Evolutionary conservation across 2,113 vertebrate species (phyloP).

Genomic region (Tragelaphus buxtoni): DNA sequence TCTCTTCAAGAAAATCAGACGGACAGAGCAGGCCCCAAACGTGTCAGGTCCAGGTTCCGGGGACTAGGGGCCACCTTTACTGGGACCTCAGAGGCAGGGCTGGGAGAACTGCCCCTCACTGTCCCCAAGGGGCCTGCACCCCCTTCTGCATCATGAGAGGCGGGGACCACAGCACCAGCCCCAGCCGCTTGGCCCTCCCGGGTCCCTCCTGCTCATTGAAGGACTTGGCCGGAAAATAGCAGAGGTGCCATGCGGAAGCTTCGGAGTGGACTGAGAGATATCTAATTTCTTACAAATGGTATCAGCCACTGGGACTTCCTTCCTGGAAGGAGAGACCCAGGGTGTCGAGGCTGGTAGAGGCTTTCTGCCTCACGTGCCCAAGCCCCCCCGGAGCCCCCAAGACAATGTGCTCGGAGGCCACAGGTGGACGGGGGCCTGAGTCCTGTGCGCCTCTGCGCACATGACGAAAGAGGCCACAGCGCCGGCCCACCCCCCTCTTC

Average conservation of each 20-base stretch:
- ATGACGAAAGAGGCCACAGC: rapidly evolving
- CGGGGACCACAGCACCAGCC: neutral
- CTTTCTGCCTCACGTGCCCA: neutral
- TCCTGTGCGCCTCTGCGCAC: neutral
- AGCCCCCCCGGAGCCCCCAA: rapidly evolving
- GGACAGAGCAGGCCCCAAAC: neutral
- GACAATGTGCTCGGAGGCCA: neutral
- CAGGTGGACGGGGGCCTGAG: rapidly evolving
- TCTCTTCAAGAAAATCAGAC: neutral
- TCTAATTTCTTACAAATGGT: neutral
- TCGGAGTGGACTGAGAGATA: neutral
- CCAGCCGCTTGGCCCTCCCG: neutral
- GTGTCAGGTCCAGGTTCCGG: rapidly evolving
- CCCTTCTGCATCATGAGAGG: neutral
- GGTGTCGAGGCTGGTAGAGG: rapidly evolving
- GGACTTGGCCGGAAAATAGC: neutral
- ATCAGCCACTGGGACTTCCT: neutral
- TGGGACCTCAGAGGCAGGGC: neutral
- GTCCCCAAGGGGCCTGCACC: neutral
- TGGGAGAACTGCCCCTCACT: neutral
- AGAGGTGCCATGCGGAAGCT: neutral
- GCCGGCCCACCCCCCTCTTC: rapidly evolving
- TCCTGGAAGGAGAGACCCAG: neutral
- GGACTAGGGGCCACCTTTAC: neutral
- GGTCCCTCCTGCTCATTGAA: neutral